phyloP scores from a whole-genome alignment of 2,797 vertebrate species.

The Hydrocynus forskahlii region DNA sequence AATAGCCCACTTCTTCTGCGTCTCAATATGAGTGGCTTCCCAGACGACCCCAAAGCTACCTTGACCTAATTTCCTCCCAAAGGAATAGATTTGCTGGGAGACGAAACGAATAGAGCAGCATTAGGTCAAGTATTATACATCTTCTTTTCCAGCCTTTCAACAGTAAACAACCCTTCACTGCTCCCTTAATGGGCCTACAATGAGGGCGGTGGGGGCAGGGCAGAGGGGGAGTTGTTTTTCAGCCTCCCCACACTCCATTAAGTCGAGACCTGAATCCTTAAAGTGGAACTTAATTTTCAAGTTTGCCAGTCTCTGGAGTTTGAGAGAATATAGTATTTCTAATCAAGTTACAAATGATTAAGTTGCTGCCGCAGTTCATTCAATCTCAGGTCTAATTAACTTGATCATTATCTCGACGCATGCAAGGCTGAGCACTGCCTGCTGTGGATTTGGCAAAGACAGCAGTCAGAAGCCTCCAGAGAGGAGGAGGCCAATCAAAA shows the following conservation, averaged over 20 bases:
- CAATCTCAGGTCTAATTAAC: conserved; percentile 86
- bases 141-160: conserved; percentile 40
- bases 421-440: conserved; percentile 81
- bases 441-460: conserved; percentile 77
- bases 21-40: conserved; percentile 82
- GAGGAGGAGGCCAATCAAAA: conserved; percentile 60
- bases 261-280: conserved; percentile 66
- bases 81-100: conserved; percentile 80
- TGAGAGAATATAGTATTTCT: conserved; percentile 80
- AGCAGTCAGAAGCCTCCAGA: conserved; percentile 71
- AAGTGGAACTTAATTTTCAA: conserved; percentile 72
- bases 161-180: conserved; percentile 57
- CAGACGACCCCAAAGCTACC: conserved; percentile 86
- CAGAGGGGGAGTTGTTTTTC: conserved; percentile 56
- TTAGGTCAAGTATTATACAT: conserved; percentile 59
- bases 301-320: conserved; percentile 73
- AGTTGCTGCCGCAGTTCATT: conserved; percentile 82
- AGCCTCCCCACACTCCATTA: conserved; percentile 62
- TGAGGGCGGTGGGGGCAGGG: conserved; percentile 42
- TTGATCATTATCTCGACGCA: conserved; percentile 84
- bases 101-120: conserved; percentile 59
- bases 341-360: conserved; percentile 86
- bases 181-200: conserved; percentile 56
- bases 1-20: conserved; percentile 81
- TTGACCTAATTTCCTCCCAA: conserved; percentile 84